Conservation (phyloP, 2,888 invertebrate genomes). For the Leucophora obtusa region DNA sequence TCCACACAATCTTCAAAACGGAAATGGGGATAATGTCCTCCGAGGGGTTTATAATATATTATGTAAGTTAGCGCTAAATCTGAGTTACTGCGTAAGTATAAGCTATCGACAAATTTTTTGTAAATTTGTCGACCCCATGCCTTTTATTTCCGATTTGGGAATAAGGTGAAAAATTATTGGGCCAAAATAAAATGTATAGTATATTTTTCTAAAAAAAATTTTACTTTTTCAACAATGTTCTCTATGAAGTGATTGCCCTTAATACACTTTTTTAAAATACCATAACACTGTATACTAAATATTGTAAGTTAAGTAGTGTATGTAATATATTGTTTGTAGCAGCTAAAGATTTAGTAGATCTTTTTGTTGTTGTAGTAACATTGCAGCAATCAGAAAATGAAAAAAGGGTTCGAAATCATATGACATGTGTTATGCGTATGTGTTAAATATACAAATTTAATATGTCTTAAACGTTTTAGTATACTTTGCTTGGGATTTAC, state of each 20-base stretch:
- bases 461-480: slow-evolving; percentile 51
- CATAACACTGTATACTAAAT: not conserved
- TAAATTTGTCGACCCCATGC: too few relatives aligned
- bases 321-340: not conserved
- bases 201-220: too few relatives aligned
- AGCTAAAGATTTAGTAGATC: not conserved
- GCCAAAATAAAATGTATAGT: too few relatives aligned
- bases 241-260: not conserved
- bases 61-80: too few relatives aligned
- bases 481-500: slow-evolving; percentile 17
- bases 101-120: too few relatives aligned
- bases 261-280: not conserved
- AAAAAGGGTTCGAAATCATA: slow-evolving; percentile 1
- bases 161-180: too few relatives aligned
- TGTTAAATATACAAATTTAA: slow-evolving; percentile 46
- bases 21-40: too few relatives aligned
- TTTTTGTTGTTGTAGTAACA: not conserved
- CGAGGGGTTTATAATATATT: too few relatives aligned
- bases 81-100: too few relatives aligned
- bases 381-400: not conserved
- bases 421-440: slow-evolving; percentile 51
- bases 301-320: not conserved
- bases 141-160: too few relatives aligned
- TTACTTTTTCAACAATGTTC: too few relatives aligned
- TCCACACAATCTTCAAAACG: too few relatives aligned